Evolutionary conservation across 1,140 invertebrate genomes (phyloP), one percentile per base, ranked within the genome.

Genomic region (Melitaea cinxia): DNA sequence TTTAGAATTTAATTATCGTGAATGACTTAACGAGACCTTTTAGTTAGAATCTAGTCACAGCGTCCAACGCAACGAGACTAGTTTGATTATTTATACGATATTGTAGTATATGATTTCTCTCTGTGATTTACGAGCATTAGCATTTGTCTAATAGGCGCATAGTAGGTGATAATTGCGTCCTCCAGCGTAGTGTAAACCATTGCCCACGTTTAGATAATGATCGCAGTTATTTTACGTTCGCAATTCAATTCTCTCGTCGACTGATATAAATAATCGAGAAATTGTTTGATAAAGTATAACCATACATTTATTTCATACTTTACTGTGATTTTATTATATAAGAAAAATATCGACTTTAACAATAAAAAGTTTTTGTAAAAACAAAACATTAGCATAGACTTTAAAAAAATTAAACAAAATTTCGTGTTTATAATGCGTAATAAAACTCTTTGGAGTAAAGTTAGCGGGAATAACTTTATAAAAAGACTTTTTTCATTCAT

Each of bases 171-270:
- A 82, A 85, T 83, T 81, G 77, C 76, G 65, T 80, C 75, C 70
- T 73, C 70, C 70, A 70, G 68, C 70, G 30, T 35, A 39, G 69
- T 73, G 77, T 78, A 79, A 78, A 74, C 77, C 71, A 83, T 79
- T 74, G 73, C 70, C n/a, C 75, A 74, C 72, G 61, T 77, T 80
- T 73, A 83, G 83, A 86, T 86, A 83, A 77, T 68, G 70, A 83
- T 81, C 75, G 63, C 50, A 62, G 59, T 61, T 75, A 71, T 81
- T 78, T n/a, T 78, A 73, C 73, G 73, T 73, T 17, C 21, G 61
- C 71, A 76, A 67, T 76, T 64, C 69, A 71, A 63, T 63, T 50
- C 71, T 15, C 37, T 73, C 69, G 72, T 72, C 72, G 52, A 47
- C 60, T 68, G 39, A 47, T 47, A 14, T 47, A 21, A 4, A 17